Percentiles rank a stretch among this genome's conserved stretches.
These are phyloP conservation scores for Myanophis thanlyinensis DNA, from an alignment of 2,113 vertebrate genomes.

Conservation along the genomic window DNA sequence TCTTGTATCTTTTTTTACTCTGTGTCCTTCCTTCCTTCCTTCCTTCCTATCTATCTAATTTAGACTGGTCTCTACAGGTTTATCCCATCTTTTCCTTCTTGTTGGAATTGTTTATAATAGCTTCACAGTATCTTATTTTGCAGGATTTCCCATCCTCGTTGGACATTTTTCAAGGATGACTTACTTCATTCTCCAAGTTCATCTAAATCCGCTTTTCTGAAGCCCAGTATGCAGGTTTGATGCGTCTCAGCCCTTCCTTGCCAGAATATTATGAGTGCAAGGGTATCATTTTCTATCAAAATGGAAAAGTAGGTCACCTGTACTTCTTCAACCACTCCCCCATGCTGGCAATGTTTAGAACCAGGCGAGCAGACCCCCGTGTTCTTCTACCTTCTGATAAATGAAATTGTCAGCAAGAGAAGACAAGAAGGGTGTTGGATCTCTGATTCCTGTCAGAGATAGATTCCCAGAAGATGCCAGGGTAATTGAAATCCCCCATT, in stretches of 20 bases:
- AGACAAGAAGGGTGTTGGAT: not conserved
- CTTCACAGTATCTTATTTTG: not conserved
- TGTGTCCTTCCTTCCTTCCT: no score
- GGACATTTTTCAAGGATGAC: not conserved
- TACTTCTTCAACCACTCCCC: not conserved
- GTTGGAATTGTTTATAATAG: not conserved
- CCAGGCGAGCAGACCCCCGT: not conserved
- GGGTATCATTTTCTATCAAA: not conserved
- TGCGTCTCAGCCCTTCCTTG: not conserved
- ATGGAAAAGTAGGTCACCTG: not conserved
- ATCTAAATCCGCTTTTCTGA: not conserved
- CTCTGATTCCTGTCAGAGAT: not conserved
- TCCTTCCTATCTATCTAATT: not conserved
- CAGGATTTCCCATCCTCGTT: not conserved
- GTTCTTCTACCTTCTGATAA: not conserved
- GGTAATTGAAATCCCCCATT: not conserved
- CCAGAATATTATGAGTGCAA: not conserved
- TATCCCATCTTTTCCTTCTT: not conserved
- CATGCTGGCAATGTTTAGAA: not conserved
- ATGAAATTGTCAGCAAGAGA: not conserved
- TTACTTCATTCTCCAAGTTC: not conserved
- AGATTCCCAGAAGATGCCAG: not conserved
- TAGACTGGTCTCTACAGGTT: not conserved
- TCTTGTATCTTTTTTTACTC: no score
- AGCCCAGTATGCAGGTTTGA: not conserved